Evolutionary conservation across 2,888 invertebrate species (phyloP).

Genomic region (Teinopalpus imperialis): DNA sequence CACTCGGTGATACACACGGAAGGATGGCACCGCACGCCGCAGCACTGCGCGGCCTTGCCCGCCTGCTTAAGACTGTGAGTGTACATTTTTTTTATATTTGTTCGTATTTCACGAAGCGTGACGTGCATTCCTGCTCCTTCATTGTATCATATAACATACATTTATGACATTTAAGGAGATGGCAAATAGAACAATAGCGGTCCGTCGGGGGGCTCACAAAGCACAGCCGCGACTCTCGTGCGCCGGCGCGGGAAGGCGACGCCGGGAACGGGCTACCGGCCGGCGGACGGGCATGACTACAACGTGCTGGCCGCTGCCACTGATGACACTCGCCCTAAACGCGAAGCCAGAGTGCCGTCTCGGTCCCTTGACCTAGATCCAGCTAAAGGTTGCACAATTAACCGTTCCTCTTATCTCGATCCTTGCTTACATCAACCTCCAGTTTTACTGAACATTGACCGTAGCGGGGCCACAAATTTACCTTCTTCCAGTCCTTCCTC

Average conservation of each 20-base stretch:
- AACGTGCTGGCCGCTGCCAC: conserved; percentile 23
- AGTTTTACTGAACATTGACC: conserved; percentile 45
- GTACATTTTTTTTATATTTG: too few species aligned
- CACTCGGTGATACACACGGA: conserved; percentile 9
- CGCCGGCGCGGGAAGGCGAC: conserved; percentile 35
- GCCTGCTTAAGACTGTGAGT: neutral
- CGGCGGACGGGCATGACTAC: conserved; percentile 42
- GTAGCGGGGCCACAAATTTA: conserved; percentile 27
- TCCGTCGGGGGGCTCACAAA: conserved; percentile 17
- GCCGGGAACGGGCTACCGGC: conserved; percentile 21
- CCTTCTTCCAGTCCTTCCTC: neutral
- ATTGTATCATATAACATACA: too few species aligned
- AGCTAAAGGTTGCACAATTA: conserved; percentile 41
- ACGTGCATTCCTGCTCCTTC: too few species aligned
- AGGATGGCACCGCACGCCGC: conserved; percentile 5
- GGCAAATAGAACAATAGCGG: too few species aligned
- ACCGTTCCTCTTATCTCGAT: conserved; percentile 33
- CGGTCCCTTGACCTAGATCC: conserved; percentile 36
- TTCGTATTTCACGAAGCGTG: too few species aligned
- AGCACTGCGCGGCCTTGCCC: conserved; percentile 13
- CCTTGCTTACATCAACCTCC: conserved; percentile 53
- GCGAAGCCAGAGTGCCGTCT: conserved; percentile 30
- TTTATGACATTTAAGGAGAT: too few species aligned
- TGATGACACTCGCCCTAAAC: conserved; percentile 33
- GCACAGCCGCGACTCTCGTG: conserved; percentile 35